Evolutionary conservation across 2,113 vertebrate genomes (phyloP).

Genomic region (Anolis carolinensis): DNA sequence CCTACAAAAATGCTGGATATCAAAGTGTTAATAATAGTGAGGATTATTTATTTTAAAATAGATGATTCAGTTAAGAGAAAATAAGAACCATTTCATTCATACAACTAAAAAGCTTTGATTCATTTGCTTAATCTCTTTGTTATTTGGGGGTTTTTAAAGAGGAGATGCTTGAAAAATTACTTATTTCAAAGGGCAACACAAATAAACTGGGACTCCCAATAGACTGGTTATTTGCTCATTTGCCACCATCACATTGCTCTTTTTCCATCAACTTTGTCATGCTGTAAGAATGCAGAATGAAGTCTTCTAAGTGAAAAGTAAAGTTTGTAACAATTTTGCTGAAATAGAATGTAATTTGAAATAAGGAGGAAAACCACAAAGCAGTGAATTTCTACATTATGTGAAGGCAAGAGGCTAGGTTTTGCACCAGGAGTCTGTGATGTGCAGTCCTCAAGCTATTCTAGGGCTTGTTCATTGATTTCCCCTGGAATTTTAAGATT

Average conservation of each 20-base stretch:
- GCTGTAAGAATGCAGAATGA: not conserved
- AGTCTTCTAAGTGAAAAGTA: not conserved
- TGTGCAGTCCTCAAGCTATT: not conserved
- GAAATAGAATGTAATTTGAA: not conserved
- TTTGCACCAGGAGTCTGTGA: not conserved
- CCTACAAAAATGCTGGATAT: constrained; percentile 26
- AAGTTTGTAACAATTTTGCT: not conserved
- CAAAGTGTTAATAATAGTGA: constrained; percentile 20
- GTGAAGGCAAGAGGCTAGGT: not conserved
- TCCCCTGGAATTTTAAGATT: not conserved
- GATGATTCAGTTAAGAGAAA: constrained; percentile 13
- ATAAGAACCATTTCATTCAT: constrained; percentile 13
- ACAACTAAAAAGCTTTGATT: not conserved
- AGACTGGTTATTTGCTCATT: not conserved
- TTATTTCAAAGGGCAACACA: constrained; percentile 2
- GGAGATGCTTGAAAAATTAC: not conserved
- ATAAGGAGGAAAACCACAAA: not conserved
- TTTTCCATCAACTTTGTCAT: too few species aligned
- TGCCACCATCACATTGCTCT: not conserved
- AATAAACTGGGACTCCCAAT: not conserved
- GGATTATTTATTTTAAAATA: constrained; percentile 39
- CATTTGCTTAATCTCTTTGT: not conserved
- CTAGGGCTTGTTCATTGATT: not conserved
- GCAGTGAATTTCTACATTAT: not conserved
- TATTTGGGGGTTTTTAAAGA: not conserved